Evolutionary conservation across 2,888 invertebrate species (phyloP), one percentile per base, ranked within the genome.

Genomic region (Torymus aiolomorphi): DNA sequence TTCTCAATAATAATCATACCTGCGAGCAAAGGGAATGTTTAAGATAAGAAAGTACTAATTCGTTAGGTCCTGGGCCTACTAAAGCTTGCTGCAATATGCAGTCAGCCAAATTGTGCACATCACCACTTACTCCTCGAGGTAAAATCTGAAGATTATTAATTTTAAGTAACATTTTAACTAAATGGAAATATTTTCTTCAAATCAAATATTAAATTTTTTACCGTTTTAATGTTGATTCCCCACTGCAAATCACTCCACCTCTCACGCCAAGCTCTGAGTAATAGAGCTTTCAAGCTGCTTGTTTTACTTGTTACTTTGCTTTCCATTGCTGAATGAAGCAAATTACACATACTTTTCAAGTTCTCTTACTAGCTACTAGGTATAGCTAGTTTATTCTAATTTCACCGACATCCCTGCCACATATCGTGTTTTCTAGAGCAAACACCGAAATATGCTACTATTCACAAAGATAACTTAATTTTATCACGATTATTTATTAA

Each of bases 221-320:
- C 96, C n/a, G 96, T 96, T 92, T 98, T 98, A 76, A 98, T 96
- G 87, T 97, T 96, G 84, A 97, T 97, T 57, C 97, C 97, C 98
- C 98, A 98, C 91, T 97, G 97, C 63, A 97, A 93, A 90, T 98
- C 98, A 1, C 96, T 95, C 98, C 98, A 98, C 81, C 98, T 92
- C 91, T 98, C 98, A 85, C 97, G 93, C 98, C 98, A 98, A 67
- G 98, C 98, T 89, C 94, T 93, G 78, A 97, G 91, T 84, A 97
- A 92, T 42, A 96, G 91, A 79, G 96, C 95, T 91, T 96, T 96
- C 67, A 96, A 90, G 79, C 95, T 94, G 90, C 95, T 95, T 0
- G 96, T 96, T 92, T 96, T 96, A 89, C 95, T 96, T 52, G 96
- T 96, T 81, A 95, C 95, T 92, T 96, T 95, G 76, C 95, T 94